phyloP scores from a whole-genome alignment of 2,113 vertebrate genomes.

The Albula goreensis region DNA sequence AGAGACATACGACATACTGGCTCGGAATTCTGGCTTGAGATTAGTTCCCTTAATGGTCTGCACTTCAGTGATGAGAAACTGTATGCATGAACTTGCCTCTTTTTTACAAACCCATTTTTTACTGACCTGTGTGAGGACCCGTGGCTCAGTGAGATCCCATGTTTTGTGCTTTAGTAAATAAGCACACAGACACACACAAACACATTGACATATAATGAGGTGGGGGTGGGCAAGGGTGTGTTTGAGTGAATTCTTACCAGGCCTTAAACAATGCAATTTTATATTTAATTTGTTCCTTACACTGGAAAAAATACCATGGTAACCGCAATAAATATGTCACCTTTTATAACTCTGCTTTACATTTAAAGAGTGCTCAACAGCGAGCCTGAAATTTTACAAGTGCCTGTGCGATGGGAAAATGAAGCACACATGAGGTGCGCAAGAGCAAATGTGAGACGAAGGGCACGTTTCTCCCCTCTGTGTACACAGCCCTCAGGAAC shows the following conservation, averaged over 20 bases:
- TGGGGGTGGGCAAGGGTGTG: background rate
- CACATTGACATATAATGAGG: background rate
- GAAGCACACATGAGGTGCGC: slow-evolving; percentile 53
- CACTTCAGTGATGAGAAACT: slow-evolving; percentile 9
- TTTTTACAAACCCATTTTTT: background rate
- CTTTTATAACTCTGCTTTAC: slow-evolving; percentile 63
- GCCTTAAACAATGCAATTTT: slow-evolving; percentile 34
- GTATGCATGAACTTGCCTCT: slow-evolving; percentile 3
- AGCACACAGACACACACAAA: background rate
- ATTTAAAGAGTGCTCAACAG: slow-evolving; percentile 60
- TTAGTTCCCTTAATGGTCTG: background rate
- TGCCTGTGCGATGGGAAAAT: slow-evolving; percentile 61
- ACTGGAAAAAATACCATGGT: slow-evolving; percentile 55
- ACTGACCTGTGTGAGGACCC: background rate
- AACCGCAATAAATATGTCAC: slow-evolving; percentile 62
- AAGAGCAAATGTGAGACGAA: slow-evolving; percentile 46
- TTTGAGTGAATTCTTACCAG: slow-evolving; percentile 17
- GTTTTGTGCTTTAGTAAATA: background rate
- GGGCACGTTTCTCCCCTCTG: background rate
- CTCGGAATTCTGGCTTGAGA: background rate
- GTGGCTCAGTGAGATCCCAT: background rate
- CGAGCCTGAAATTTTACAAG: slow-evolving; percentile 57
- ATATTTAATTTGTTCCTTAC: slow-evolving; percentile 52
- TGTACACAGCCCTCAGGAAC: slow-evolving; percentile 16
- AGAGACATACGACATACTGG: background rate